Conservation (phyloP, 2,113 vertebrate species). For the Tupaia chinensis region DNA sequence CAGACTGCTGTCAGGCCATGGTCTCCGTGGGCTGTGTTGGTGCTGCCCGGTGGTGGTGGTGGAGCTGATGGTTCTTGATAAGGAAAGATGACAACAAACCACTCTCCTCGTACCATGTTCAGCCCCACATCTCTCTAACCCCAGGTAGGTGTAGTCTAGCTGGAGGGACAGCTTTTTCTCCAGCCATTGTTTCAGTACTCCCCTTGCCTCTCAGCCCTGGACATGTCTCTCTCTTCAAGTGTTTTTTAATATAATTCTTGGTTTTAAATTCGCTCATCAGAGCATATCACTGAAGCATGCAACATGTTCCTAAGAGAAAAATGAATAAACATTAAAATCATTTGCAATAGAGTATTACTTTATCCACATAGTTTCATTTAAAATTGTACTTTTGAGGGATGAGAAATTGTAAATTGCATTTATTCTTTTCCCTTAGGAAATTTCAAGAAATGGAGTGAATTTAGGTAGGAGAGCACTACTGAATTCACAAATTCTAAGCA, state of each 20-base stretch:
- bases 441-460: background rate
- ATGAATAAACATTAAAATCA: background rate
- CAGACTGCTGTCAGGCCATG: background rate
- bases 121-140: background rate
- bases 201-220: background rate
- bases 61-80: rapidly evolving
- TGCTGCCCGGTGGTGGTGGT: background rate
- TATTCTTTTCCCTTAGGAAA: background rate
- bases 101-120: rapidly evolving
- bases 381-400: background rate
- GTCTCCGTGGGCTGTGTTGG: background rate
- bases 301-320: background rate
- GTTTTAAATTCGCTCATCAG: background rate
- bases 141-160: rapidly evolving
- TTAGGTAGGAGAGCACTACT: background rate
- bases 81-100: background rate
- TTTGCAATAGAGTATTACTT: background rate
- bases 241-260: background rate
- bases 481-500: background rate
- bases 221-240: background rate
- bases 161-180: background rate
- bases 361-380: background rate
- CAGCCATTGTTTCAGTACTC: background rate
- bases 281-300: background rate
- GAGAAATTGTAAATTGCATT: background rate